A percentile compares a stretch with the other conserved stretches of the same genome.
Conservation (phyloP, 2,113 vertebrate species). For the Cyphomyrus plagiostoma region DNA sequence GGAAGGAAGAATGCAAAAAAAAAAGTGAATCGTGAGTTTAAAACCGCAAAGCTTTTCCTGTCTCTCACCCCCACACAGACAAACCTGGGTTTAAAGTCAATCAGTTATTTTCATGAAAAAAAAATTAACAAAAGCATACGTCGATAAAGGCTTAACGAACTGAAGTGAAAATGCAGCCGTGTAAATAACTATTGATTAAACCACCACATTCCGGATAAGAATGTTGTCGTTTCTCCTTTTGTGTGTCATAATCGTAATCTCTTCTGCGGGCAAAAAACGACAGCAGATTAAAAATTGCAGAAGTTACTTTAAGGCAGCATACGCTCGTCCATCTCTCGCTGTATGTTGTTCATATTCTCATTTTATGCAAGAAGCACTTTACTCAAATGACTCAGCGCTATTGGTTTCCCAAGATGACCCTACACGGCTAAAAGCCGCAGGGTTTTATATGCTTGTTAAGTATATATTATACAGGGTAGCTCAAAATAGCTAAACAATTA, state of each 20-base stretch:
- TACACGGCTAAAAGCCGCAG: neutral
- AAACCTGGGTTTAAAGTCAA: neutral
- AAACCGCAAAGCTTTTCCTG: slow-evolving; percentile 12
- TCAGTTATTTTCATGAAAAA: neutral
- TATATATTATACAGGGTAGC: neutral
- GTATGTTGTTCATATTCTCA: neutral
- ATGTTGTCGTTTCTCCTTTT: neutral
- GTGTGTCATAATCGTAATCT: neutral
- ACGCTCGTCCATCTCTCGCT: neutral
- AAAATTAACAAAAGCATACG: neutral
- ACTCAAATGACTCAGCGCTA: neutral
- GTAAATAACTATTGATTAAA: neutral
- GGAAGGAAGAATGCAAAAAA: neutral
- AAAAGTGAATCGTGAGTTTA: slow-evolving; percentile 9
- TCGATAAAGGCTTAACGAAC: neutral
- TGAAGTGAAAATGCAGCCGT: neutral
- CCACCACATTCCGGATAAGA: neutral
- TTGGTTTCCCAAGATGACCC: neutral
- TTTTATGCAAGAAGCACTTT: neutral
- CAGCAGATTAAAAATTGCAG: neutral
- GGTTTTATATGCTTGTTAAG: neutral
- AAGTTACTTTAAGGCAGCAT: neutral
- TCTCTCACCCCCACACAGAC: neutral
- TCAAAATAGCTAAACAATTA: neutral
- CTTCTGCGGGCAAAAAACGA: neutral